Base-by-base conservation (phyloP, 2,797 vertebrate species). In the Amblyopsis hoosieri region DNA sequence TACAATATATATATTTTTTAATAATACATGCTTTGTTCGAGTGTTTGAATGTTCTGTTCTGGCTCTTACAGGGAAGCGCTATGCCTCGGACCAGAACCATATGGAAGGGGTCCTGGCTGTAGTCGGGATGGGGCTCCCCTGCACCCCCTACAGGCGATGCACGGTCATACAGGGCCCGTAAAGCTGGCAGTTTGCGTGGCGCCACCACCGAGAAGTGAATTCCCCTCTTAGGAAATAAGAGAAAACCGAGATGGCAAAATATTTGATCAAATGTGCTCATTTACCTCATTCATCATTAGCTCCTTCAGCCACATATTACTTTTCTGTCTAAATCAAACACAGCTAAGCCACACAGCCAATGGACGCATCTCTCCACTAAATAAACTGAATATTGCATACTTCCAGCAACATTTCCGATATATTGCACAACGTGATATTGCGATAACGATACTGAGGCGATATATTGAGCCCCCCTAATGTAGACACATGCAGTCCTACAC, bases 151-250 rank as follows among this genome's bases (percentile, higher is more conserved):
- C 90, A 0, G 94, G 92, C 9, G 93, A 94, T 0, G 95, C 96
- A 52, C 95, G 88, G 45, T 97, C 96, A 45, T 94, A 97, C 66
- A 97, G 84, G 2, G 93, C 89, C 29, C 94, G 89, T 3, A 97
- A 84, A 0, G 96, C 95, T 0, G 96, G 96, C 31, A 97, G 90
- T 56, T 96, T 97, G 54, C 95, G 92, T 0, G 96, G 96, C 4
- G 96, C 94, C 51, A 97, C 93, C 1, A 97, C 93, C 0, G 96
- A 97, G 83, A 97, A 97, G 74, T 96, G 93, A 73, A 97, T 96
- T 37, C 95, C 96, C 52, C 90, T 93, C 96, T 97, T 54, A 2
- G 15, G 17, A 63, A 55, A 53, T 0, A 52, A 5, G 1, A 71
- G 0, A 1, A 54, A 17, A 45, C 0, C 23, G 0, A 33, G 31